Percentiles rank a stretch among this genome's conserved stretches.
Conservation (phyloP, 2,113 vertebrate species). For the Nematolebias whitei region DNA sequence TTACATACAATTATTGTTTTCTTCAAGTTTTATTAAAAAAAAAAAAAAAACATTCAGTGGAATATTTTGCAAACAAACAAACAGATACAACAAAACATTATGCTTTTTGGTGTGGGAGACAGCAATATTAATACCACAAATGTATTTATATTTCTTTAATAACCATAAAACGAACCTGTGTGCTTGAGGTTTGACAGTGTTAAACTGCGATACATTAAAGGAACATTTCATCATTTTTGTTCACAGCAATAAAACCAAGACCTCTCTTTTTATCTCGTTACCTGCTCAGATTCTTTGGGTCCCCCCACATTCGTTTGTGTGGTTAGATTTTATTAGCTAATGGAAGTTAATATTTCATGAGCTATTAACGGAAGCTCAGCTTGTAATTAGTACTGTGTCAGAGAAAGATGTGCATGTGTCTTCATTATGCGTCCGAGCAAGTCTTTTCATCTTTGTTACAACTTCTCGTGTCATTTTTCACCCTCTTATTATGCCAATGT, state of each 20-base stretch:
- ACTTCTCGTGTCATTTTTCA: slow-evolving; percentile 68
- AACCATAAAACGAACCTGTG: not conserved
- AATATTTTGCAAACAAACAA: too few relatives aligned
- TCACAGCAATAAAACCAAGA: slow-evolving; percentile 53
- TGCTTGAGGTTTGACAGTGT: slow-evolving; percentile 39
- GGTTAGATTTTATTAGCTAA: slow-evolving; percentile 77
- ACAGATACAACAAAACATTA: too few relatives aligned
- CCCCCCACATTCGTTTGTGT: slow-evolving; percentile 47
- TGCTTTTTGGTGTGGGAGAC: too few relatives aligned
- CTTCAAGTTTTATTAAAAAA: too few relatives aligned
- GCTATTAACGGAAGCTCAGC: slow-evolving; percentile 76
- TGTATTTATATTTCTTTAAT: slow-evolving; percentile 24
- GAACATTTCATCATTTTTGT: slow-evolving; percentile 46
- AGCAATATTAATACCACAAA: slow-evolving; percentile 13
- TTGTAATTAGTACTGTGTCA: slow-evolving; percentile 77
- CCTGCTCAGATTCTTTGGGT: slow-evolving; percentile 51
- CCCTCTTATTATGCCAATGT: slow-evolving; percentile 69
- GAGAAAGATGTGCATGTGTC: slow-evolving; percentile 73
- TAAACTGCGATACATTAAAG: slow-evolving; percentile 50
- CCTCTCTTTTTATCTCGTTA: slow-evolving; percentile 40
- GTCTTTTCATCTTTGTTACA: slow-evolving; percentile 81
- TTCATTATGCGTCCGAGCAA: slow-evolving; percentile 74
- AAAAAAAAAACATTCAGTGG: too few relatives aligned
- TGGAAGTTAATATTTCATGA: slow-evolving; percentile 82
- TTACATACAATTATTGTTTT: too few relatives aligned